Percentiles rank a stretch among this genome's conserved stretches.
Evolutionary conservation across 2,113 vertebrate genomes (phyloP).

Genomic region (Leptocoma aspasia): DNA sequence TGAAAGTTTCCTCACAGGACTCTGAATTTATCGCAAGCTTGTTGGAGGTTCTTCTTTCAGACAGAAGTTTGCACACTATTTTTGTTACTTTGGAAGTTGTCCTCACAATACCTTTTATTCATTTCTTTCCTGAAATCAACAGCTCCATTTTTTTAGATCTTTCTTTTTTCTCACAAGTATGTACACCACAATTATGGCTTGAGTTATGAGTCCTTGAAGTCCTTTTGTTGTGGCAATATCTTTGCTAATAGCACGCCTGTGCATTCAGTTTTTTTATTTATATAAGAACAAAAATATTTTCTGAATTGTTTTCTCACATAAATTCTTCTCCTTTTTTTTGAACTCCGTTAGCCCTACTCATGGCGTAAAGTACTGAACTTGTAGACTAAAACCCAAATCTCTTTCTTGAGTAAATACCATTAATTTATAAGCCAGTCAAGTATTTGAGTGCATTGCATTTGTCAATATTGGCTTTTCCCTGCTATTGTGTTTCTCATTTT

Average conservation of each 20-base stretch:
- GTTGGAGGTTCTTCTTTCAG: not conserved
- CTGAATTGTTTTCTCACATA: not conserved
- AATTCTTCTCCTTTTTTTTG: not conserved
- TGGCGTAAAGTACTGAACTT: not conserved
- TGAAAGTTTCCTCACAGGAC: not conserved
- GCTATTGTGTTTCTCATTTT: constrained; percentile 11
- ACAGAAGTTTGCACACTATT: not conserved
- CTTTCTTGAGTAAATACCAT: constrained; percentile 45
- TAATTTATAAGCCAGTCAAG: constrained; percentile 19
- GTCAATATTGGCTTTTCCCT: constrained; percentile 46
- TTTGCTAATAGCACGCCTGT: not conserved
- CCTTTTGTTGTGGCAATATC: constrained; percentile 11
- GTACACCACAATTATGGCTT: not conserved
- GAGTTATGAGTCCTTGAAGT: not conserved
- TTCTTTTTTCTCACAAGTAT: not conserved
- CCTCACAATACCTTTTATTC: not conserved
- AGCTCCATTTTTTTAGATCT: not conserved
- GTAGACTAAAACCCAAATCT: not conserved
- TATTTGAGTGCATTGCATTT: constrained; percentile 4
- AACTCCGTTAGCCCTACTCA: not conserved
- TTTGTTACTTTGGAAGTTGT: not conserved
- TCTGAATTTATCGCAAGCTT: not conserved
- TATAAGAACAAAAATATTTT: constrained; percentile 12
- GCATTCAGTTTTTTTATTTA: not conserved
- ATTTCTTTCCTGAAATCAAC: not conserved